A percentile compares a stretch with the other conserved stretches of the same genome.
Evolutionary conservation across 2,113 vertebrate species (phyloP).

Genomic region (Oryzias melastigma): DNA sequence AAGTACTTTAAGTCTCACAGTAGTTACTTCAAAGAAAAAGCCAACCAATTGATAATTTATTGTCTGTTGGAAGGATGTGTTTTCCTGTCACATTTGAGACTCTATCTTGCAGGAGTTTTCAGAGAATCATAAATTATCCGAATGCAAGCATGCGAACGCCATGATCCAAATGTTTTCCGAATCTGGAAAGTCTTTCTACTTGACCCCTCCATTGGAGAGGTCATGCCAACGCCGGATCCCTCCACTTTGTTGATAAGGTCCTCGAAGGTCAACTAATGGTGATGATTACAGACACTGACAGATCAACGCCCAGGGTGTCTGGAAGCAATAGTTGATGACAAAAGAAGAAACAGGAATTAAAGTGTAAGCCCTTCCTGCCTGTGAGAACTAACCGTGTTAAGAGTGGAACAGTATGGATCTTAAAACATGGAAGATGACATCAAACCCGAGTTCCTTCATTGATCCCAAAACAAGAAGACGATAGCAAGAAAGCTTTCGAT

Average conservation of each 20-base stretch:
- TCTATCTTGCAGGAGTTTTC: too few relatives aligned
- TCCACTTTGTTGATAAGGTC: slow-evolving; percentile 65
- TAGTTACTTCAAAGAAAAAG: too few relatives aligned
- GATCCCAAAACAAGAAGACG: too few relatives aligned
- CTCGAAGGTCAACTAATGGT: slow-evolving; percentile 62
- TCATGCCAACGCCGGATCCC: slow-evolving; percentile 55
- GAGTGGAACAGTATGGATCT: background rate
- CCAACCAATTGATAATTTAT: too few relatives aligned
- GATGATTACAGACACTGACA: slow-evolving; percentile 66
- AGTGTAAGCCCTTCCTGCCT: slow-evolving; percentile 44
- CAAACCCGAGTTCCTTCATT: too few relatives aligned
- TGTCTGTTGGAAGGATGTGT: too few relatives aligned
- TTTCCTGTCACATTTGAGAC: too few relatives aligned
- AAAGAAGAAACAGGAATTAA: slow-evolving; percentile 5
- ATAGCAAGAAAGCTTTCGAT: too few relatives aligned
- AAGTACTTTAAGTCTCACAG: too few relatives aligned
- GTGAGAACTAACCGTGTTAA: background rate
- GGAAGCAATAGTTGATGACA: slow-evolving; percentile 2
- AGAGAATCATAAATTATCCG: too few relatives aligned
- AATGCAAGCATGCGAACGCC: background rate
- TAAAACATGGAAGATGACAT: too few relatives aligned
- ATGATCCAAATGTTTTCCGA: background rate
- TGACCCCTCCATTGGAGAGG: slow-evolving; percentile 56
- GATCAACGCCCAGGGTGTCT: slow-evolving; percentile 7
- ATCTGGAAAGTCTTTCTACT: background rate